Conservation (phyloP, 30 jellyfish, hydroid and myxozoan species). For the Nemopilema nomurai region DNA sequence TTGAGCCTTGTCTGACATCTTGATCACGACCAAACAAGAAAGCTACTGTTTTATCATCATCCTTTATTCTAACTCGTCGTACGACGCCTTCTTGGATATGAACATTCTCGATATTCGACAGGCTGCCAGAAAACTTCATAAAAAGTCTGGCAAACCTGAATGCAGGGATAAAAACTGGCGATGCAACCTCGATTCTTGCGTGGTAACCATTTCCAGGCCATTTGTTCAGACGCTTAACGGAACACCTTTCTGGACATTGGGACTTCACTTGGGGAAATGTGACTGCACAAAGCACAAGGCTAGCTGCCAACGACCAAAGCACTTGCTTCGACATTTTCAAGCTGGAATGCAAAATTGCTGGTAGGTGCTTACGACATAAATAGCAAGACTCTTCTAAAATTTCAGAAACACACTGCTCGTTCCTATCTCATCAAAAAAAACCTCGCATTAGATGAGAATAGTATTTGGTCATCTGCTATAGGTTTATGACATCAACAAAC, state of each 20-base stretch:
- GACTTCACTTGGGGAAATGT: neutral
- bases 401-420: neutral
- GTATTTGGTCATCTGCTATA: neutral
- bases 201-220: constrained; percentile 45
- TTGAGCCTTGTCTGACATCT: constrained; percentile 8
- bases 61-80: neutral
- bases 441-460: neutral
- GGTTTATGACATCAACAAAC: neutral
- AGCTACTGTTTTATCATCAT: neutral
- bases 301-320: neutral
- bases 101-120: constrained; percentile 5
- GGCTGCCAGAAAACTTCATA: neutral
- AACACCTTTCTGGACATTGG: constrained; percentile 11
- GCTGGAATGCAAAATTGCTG: neutral
- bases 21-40: constrained; percentile 23
- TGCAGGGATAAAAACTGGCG: constrained; percentile 14
- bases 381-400: too few species aligned
- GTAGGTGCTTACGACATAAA: too few species aligned
- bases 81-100: constrained; percentile 23
- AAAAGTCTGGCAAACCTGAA: neutral
- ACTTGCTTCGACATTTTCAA: neutral
- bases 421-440: neutral
- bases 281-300: neutral
- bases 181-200: constrained; percentile 6
- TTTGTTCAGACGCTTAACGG: neutral